Base-by-base conservation (phyloP, 2,888 invertebrate genomes). In the Dynastes grantii region DNA sequence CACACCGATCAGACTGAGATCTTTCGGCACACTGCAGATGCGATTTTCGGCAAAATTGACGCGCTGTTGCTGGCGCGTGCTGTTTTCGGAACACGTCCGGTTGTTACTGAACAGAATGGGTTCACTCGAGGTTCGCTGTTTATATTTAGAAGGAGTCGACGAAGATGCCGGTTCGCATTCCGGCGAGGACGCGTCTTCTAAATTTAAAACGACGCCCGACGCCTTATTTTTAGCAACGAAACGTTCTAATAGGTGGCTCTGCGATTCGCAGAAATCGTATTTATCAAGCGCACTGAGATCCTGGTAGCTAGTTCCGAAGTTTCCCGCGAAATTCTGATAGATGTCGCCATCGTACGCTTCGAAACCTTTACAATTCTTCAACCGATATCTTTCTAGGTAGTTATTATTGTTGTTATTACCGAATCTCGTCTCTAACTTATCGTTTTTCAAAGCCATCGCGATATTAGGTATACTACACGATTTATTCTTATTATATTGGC, bases 21-120 rank as follows among this genome's bases (percentile, higher is more conserved):
- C 92, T 85, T 92, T 92, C 84, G 94, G 94, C 79, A 94, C 91
- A 85, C 92, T 92, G 64, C 92, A 88, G 85, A 88, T 53, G 49
- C 13, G 29, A 63, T 29, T 63, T 27, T 61, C 91, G 85, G 87
- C 85, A 37, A 88, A 88, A 81, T 87, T 86, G 78, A 87, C 86
- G 45, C 80, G 11, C 80, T 76, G 79, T 80, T 78, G 65, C 82
- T 81, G 55, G 79, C 79, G 65, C 80, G 68, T 73, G 78, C 61
- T 11, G 45, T 45, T 45, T 45, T 5, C 45, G 8, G 45, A 8
- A 45, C 45, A 11, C 45, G 73, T 77, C 78, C 67, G 80, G 78
- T 77, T 79, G 67, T 80, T 80, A 83, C 83, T 82, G 80, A 85
- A 83, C 82, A 89, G 84, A 86, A 88, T 87, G 80, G 89, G 89